Evolutionary conservation across 2,113 vertebrate species (phyloP), one percentile per base, ranked within the genome.

Genomic region (Acanthisitta chloris): DNA sequence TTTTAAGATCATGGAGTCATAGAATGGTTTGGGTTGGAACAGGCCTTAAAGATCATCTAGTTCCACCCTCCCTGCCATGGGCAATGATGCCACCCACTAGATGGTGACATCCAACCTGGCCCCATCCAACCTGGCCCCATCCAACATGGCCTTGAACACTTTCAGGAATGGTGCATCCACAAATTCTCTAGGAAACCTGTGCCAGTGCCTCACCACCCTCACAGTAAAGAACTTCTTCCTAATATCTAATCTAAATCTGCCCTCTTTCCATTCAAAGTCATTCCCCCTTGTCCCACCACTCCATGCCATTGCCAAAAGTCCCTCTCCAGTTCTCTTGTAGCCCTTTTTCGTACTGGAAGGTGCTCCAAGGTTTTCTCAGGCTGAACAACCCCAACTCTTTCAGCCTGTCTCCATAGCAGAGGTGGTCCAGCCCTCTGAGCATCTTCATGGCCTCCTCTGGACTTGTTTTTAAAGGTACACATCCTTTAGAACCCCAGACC

Each of bases 151-250:
- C n/a, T 82, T 76, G 54, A 61, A 34, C 29, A 54, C 5, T 61
- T 46, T 17, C 45, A 54, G 40, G 23, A 16, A 46, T 18, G 17
- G 14, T 11, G 3, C 17, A 40, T 25, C 16, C 38, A 46, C 33
- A 61, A 5, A 12, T 48, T 31, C 25, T 54, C 20, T 82, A 54
- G n/a, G 8, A 24, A 54, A 2, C n/a, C 19, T 26, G 17, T 15
- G 29, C 14, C 0, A 0, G 17, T 76, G 14, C n/a, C 46, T 69
- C 51, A 54, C 29, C 24, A 54, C 20, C 0, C 17, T 42, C 6
- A 21, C 20, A 42, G 14, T 10, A 9, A 54, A 48, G 14, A 40
- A 19, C 34, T 59, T 61, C 20, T 40, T 54, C 14, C 29, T 54
- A 17, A 21, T 34, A 17, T 52, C 11, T 5, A 31, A 52, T 29